Percentiles rank a stretch among this genome's conserved stretches.
These are phyloP conservation scores for Columba livia DNA, from an alignment of 2,113 vertebrate species.

Conservation along the genomic window DNA sequence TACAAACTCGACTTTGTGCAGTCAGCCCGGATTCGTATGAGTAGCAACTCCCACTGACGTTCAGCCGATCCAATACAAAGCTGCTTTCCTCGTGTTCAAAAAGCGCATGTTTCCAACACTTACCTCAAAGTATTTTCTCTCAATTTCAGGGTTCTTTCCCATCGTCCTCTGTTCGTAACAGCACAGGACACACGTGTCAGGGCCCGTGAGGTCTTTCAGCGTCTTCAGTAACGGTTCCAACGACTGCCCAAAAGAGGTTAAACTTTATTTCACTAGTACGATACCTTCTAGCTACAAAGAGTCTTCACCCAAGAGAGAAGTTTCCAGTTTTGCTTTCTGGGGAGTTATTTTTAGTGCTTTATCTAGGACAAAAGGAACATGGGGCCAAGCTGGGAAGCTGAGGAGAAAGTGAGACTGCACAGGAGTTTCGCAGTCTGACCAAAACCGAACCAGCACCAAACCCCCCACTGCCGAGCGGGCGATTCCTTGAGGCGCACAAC, in stretches of 20 bases:
- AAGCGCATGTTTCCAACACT: not conserved
- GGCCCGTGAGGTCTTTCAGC: constrained; percentile 85
- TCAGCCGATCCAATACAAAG: not conserved
- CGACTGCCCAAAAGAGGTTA: constrained; percentile 78
- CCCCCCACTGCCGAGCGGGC: not conserved
- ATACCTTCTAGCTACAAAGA: not conserved
- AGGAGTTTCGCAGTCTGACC: not conserved
- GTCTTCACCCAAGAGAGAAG: not conserved
- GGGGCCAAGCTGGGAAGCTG: not conserved
- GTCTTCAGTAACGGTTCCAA: constrained; percentile 89
- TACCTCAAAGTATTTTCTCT: constrained; percentile 91
- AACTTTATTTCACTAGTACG: not conserved
- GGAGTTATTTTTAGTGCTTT: constrained; percentile 23
- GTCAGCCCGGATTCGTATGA: no score
- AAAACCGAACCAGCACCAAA: not conserved
- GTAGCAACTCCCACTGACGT: rapidly evolving
- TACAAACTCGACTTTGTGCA: not conserved
- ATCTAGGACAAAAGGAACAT: constrained; percentile 22
- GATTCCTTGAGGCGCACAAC: not conserved
- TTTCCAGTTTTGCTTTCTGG: not conserved
- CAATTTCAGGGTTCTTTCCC: constrained; percentile 92
- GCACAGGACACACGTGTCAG: constrained; percentile 89
- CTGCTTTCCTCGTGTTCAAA: not conserved
- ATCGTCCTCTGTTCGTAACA: constrained; percentile 94
- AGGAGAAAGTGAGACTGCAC: not conserved